Evolutionary conservation across 2,113 vertebrate genomes (phyloP), one percentile per base, ranked within the genome.

Genomic region (Zapornia atra): DNA sequence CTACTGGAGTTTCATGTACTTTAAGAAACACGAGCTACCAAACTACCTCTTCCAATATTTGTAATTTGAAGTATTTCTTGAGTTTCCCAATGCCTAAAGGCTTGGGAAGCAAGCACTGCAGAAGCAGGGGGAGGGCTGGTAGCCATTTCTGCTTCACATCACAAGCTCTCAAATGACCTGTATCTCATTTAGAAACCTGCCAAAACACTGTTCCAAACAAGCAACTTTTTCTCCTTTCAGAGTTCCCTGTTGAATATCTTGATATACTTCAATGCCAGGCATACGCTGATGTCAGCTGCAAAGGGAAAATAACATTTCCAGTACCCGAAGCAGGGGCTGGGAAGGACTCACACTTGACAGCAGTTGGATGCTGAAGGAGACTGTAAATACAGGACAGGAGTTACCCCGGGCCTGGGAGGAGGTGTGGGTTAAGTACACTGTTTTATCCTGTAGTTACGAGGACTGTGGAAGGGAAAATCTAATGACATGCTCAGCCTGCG

Each of bases 21-120:
- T 91, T 25, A 94, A 88, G 85, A 95, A 95, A 95, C 65, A 85
- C 5, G 51, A 97, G 71, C 87, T 94, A 94, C 48, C 69, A 93
- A 92, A 82, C 64, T 90, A 84, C 82, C 87, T 82, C 70, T 95
- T 96, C 70, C 59, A 71, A 84, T 78, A 94, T 82, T 90, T 86
- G 65, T 90, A 48, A 91, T 94, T 93, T 94, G 61, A 61, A 93
- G 76, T 90, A 90, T 88, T 90, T 90, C 56, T 95, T 92, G 75
- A 53, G 48, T 77, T 79, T 68, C 59, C 61, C 79, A 66, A 86
- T 95, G 91, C 80, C 91, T 71, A 40, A 73, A 92, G 82, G 89
- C 87, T 92, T 2, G 1, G 60, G 53, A 83, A 68, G 51, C 19
- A 48, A 96, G 48, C 42, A 59, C 12, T 40, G 31, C 66, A 82